Evolutionary conservation across 2,113 vertebrate species (phyloP), one percentile per base, ranked within the genome.

Genomic region (Psilopogon haemacephalus): DNA sequence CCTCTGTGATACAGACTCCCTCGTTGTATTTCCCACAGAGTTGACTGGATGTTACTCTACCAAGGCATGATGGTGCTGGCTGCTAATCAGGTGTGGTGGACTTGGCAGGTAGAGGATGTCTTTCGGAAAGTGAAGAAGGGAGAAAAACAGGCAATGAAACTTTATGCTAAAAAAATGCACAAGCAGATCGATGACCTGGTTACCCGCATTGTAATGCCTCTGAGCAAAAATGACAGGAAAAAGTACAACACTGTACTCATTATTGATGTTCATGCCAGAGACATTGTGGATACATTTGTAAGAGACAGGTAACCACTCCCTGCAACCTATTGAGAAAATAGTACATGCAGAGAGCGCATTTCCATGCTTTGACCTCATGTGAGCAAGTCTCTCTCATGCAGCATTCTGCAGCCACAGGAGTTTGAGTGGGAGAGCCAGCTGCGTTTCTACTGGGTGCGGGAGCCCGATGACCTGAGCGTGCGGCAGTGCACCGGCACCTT

Each of bases 351-450:
- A 2, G 35, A 15, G 1, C 14, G 4, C 21, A 0, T 8, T 44
- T 35, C 32, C 32, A 6, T 13, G 11, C 30, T 37, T 19, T 23
- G 11, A 23, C 46, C 68, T 84, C 14, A 69, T 3, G 2, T 3
- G 70, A n/a, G n/a, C 10, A 4, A 9, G 1, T 44, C 23, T 90
- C 5, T 32, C 42, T 21, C 2, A 28, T 40, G 42, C 86, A 99
- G 99, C 95, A 98, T 99, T 18, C 98, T 98, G 56, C 98, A 99
- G 35, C 98, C 98, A 27, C 97, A 97, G 58, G 99, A 98, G 90
- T 99, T 99, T 77, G 98, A 99, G 79, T 99, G 99, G 99, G 99
- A 99, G 88, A 99, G 99, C 86, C 99, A 99, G 81, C 97, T 99
- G 33, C 98, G 98, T 3, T 99, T 99, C 64, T 99, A 99, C 96